Base-by-base conservation (phyloP, 2,113 vertebrate genomes). In the Ageneiosus marmoratus region DNA sequence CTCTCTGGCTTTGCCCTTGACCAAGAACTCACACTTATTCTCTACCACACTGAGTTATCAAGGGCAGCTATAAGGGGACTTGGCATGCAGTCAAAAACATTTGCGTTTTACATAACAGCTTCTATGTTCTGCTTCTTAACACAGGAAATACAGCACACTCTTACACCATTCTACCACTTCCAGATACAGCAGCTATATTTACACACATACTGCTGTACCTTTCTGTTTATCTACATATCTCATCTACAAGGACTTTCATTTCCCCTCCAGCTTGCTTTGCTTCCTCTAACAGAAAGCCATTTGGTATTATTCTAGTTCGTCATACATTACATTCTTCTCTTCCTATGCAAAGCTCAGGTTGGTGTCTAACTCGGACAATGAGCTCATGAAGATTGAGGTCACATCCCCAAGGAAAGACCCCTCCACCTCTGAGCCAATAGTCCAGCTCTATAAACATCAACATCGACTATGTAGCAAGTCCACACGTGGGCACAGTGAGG, bases 331-430 rank as follows among this genome's bases (percentile, higher is more conserved):
- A 53, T 55, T 32, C 6, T 60, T 16, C 9, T 73, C n/a, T 2
- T 12, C 65, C 48, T 24, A 41, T 53, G 2, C 65, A 11, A 27
- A n/a, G 51, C 55, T 55, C 63, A 95, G 94, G 94, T 91, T 94
- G 95, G 65, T 3, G 48, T 80, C 46, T 94, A 90, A 83, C 94
- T 93, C 90, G 93, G 93, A 41, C 92, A 93, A 94, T 90, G 89
- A 95, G 92, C 85, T 95, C 91, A 95, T 94, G 93, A 76, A 72
- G 53, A 77, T 65, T 67, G 58, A 82, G 77, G 80, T 51, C 58
- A 50, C 18, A 3, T 80, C 79, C 69, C 62, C 24, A 20, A 69
- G 32, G 73, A 77, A 58, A 58, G 69, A 44, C 22, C 46, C 24
- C n/a, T 46, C 20, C 51, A 32, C 46, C 29, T 44, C 74, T 16